A percentile compares a stretch with the other conserved stretches of the same genome.
These are phyloP conservation scores for Bombus ignitus DNA, from an alignment of 1,140 invertebrate species.

Conservation along the genomic window DNA sequence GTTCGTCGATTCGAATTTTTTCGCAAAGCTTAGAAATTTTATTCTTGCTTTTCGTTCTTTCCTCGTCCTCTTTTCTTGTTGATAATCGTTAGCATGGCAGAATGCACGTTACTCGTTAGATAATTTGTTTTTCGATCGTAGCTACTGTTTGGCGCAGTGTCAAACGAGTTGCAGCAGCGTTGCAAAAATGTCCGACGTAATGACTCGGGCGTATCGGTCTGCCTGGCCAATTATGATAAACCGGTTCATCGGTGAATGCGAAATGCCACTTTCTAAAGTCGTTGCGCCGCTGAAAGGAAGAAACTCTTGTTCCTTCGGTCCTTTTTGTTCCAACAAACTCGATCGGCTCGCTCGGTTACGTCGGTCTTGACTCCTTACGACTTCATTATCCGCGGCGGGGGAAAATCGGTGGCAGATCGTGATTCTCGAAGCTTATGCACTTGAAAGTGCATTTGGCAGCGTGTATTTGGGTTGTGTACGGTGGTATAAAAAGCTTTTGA, in stretches of 20 bases:
- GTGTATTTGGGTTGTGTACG: too few relatives aligned
- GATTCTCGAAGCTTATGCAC: background rate
- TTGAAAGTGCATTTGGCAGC: background rate
- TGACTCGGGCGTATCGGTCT: constrained; percentile 48
- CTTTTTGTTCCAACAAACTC: constrained; percentile 23
- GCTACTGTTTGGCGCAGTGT: constrained; percentile 1
- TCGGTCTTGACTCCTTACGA: constrained; percentile 7
- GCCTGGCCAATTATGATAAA: constrained; percentile 54
- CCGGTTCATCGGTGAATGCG: constrained; percentile 61
- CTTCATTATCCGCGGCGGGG: constrained; percentile 7
- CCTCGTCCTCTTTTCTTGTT: background rate
- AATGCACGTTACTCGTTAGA: background rate
- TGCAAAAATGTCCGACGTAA: constrained; percentile 48
- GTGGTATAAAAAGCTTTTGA: too few relatives aligned
- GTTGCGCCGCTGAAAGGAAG: constrained; percentile 23
- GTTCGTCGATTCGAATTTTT: background rate
- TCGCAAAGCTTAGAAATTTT: background rate
- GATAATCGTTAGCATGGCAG: background rate
- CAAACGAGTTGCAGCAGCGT: constrained; percentile 39
- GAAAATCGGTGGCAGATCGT: background rate
- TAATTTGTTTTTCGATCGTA: background rate
- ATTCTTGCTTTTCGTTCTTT: background rate
- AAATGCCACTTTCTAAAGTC: constrained; percentile 57
- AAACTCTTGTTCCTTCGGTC: constrained; percentile 22
- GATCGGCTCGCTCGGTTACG: constrained; percentile 25